Percentiles rank a stretch among this genome's conserved stretches.
Conservation (phyloP, 1,140 invertebrate species). For the Aleiodes sp. region DNA sequence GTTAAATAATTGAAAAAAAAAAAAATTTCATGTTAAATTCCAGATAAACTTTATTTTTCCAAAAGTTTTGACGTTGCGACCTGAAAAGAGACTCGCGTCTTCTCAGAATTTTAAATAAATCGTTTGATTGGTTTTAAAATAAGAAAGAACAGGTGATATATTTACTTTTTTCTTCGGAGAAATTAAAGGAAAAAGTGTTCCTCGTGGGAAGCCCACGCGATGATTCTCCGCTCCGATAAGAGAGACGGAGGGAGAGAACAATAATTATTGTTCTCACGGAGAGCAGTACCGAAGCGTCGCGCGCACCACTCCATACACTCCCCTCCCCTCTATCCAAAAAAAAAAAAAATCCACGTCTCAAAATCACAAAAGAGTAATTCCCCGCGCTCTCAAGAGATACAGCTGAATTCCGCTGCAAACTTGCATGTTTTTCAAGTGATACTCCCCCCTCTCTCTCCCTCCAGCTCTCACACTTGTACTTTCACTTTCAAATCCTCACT, state of each 20-base stretch:
- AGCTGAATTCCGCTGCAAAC: neutral
- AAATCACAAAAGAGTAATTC: neutral
- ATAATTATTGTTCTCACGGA: slow-evolving; percentile 37
- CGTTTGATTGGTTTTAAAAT: too few relatives aligned
- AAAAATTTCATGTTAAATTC: too few relatives aligned
- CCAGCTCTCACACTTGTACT: neutral
- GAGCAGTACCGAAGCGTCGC: slow-evolving; percentile 17
- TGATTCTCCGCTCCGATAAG: neutral
- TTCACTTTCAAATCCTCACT: neutral
- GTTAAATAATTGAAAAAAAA: too few relatives aligned
- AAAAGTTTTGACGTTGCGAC: too few relatives aligned
- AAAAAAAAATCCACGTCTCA: slow-evolving; percentile 2
- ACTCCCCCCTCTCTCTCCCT: neutral
- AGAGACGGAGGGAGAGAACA: slow-evolving; percentile 22
- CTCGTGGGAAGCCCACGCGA: slow-evolving; percentile 8
- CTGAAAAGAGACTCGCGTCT: too few relatives aligned
- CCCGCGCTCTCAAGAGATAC: slow-evolving; percentile 4
- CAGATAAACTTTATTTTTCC: too few relatives aligned
- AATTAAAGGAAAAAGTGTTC: too few relatives aligned
- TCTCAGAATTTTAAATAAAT: too few relatives aligned
- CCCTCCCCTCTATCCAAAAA: neutral
- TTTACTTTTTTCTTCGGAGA: too few relatives aligned
- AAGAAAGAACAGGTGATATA: too few relatives aligned
- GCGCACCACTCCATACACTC: neutral
- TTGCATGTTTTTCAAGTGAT: neutral